Percentiles rank a stretch among this genome's conserved stretches.
Evolutionary conservation across 1,140 invertebrate species (phyloP).

Genomic region (Calephelis virginiensis): DNA sequence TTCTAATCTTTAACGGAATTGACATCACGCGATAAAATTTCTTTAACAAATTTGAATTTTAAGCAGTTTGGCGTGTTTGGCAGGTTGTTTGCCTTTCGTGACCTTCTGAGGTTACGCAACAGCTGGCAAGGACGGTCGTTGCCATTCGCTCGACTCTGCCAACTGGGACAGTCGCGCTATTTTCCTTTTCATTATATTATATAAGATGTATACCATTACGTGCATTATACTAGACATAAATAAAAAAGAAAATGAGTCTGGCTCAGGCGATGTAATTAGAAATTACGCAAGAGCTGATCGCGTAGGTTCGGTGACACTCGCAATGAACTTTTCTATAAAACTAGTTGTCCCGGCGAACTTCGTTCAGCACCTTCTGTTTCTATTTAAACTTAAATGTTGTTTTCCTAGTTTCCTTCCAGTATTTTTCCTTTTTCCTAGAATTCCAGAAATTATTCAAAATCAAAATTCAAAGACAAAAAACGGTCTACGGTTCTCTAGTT

Average conservation of each 20-base stretch:
- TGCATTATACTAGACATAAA: neutral
- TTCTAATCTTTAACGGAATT: neutral
- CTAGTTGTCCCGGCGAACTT: too few species aligned
- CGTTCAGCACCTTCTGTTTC: too few species aligned
- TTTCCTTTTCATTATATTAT: constrained; percentile 4
- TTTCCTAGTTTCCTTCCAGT: too few species aligned
- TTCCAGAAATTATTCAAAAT: too few species aligned
- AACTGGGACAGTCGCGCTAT: constrained; percentile 19
- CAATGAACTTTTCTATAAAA: too few species aligned
- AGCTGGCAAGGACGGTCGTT: constrained; percentile 43
- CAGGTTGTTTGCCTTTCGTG: constrained; percentile 25
- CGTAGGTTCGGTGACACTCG: neutral
- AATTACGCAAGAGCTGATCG: constrained; percentile 1
- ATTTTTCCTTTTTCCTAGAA: too few species aligned
- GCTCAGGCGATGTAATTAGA: neutral
- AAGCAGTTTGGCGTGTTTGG: constrained; percentile 10
- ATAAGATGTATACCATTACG: neutral
- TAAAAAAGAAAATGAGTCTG: neutral
- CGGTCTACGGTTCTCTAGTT: too few species aligned
- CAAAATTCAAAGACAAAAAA: too few species aligned
- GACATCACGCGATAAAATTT: neutral
- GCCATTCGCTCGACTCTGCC: constrained; percentile 23
- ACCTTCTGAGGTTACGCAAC: constrained; percentile 37
- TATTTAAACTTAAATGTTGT: too few species aligned
- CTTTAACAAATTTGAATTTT: constrained; percentile 1